Percentiles rank a stretch among this genome's conserved stretches.
These are phyloP conservation scores for Meloidogyne hapla DNA, from an alignment of 1,140 invertebrate species.

Conservation along the genomic window DNA sequence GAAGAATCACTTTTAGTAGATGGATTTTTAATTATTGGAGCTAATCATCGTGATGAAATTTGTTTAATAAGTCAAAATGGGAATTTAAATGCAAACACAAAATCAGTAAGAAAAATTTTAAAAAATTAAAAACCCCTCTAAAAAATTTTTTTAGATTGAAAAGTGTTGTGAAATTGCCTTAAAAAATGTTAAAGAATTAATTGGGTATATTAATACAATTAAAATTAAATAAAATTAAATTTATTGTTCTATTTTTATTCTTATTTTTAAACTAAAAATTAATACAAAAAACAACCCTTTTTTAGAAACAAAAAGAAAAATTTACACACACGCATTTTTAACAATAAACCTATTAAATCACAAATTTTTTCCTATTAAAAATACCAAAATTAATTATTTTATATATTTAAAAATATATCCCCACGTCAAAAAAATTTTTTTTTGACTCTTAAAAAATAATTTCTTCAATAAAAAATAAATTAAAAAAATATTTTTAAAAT, in stretches of 20 bases:
- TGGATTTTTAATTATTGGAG: constrained; percentile 36
- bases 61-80: constrained; percentile 38
- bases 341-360: no score
- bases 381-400: no score
- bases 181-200: constrained; percentile 32
- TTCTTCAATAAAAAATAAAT: no score
- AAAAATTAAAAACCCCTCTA: constrained; percentile 14
- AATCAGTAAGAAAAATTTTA: not conserved
- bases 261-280: not conserved
- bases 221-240: constrained; percentile 3
- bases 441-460: no score
- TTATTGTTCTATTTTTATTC: constrained; percentile 1
- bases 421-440: no score
- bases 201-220: constrained; percentile 18
- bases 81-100: constrained; percentile 15
- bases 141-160: constrained; percentile 35
- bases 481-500: no score
- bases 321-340: no score
- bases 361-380: no score
- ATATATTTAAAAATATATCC: no score
- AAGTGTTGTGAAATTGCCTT: constrained; percentile 34
- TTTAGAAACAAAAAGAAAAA: no score
- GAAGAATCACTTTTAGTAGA: constrained; percentile 24
- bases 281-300: no score
- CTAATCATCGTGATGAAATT: constrained; percentile 38